phyloP scores from a whole-genome alignment of 1,140 invertebrate species.

The Samia ricini region DNA sequence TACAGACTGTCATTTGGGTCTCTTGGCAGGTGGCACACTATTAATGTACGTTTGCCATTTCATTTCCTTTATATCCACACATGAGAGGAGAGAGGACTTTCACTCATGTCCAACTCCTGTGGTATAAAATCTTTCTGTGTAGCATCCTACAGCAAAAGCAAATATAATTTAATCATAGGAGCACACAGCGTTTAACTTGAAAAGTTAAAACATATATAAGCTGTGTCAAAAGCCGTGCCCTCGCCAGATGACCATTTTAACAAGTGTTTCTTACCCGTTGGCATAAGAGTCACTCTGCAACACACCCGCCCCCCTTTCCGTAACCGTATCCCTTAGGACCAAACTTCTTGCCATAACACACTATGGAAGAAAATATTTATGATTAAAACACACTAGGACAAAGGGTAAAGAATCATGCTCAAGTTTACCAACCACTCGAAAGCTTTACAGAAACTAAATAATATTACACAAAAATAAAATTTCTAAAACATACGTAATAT shows the following conservation, averaged over 20 bases:
- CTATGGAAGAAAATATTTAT: slow-evolving; percentile 78
- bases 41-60: slow-evolving; percentile 81
- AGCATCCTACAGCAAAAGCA: slow-evolving; percentile 83
- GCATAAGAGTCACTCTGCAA: slow-evolving; percentile 90
- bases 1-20: slow-evolving; percentile 37
- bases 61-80: slow-evolving; percentile 82
- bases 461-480: neutral
- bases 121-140: slow-evolving; percentile 90
- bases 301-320: slow-evolving; percentile 93
- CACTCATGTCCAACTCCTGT: slow-evolving; percentile 93
- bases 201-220: slow-evolving; percentile 4
- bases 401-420: slow-evolving; percentile 28
- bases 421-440: slow-evolving; percentile 21
- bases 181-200: slow-evolving; percentile 36
- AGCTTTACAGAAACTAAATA: slow-evolving; percentile 77
- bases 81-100: slow-evolving; percentile 84
- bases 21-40: slow-evolving; percentile 27
- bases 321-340: slow-evolving; percentile 96
- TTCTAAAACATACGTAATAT: neutral
- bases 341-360: slow-evolving; percentile 96
- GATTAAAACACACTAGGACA: slow-evolving; percentile 37
- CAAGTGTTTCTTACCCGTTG: slow-evolving; percentile 81
- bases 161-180: slow-evolving; percentile 52
- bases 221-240: slow-evolving; percentile 41
- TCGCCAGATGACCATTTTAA: slow-evolving; percentile 42